Percentiles rank a stretch among this genome's conserved stretches.
phyloP scores from a whole-genome alignment of 2,888 invertebrate species.

The Drosophila melanosoma region DNA sequence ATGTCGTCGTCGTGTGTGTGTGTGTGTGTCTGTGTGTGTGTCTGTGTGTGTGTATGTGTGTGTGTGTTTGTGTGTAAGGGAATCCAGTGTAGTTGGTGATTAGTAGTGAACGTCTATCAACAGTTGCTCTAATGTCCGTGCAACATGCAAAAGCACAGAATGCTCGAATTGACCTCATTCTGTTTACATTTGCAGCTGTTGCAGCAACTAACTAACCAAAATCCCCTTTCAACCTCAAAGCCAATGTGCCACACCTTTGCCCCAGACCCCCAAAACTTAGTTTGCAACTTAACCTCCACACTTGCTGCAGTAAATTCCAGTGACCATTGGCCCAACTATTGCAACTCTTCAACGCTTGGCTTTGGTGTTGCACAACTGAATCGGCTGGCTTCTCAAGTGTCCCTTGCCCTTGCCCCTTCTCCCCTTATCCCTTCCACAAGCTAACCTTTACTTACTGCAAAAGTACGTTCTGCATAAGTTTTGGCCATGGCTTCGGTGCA shows the following conservation, averaged over 20 bases:
- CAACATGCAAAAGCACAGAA: slow-evolving; percentile 67
- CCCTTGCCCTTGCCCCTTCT: background rate
- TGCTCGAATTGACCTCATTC: slow-evolving; percentile 68
- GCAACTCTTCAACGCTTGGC: slow-evolving; percentile 32
- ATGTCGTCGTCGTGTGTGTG: background rate
- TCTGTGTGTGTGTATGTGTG: slow-evolving; percentile 1
- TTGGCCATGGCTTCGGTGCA: no score
- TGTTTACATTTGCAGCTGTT: slow-evolving; percentile 72
- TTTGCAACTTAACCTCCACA: slow-evolving; percentile 3
- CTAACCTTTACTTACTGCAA: slow-evolving; percentile 1
- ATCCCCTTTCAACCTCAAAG: background rate
- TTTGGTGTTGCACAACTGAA: slow-evolving; percentile 61
- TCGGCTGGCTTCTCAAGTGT: slow-evolving; percentile 28
- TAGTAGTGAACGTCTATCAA: slow-evolving; percentile 76
- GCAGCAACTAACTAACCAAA: slow-evolving; percentile 48
- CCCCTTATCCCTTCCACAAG: background rate
- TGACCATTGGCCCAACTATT: slow-evolving; percentile 12
- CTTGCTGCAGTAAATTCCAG: slow-evolving; percentile 35
- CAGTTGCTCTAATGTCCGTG: slow-evolving; percentile 72
- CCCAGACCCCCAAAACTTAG: background rate
- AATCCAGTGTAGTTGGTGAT: slow-evolving; percentile 57
- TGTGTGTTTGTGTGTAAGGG: slow-evolving; percentile 7
- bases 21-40: slow-evolving; percentile 1
- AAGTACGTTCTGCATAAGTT: no score
- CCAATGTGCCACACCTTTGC: background rate